Evolutionary conservation across 1,140 invertebrate species (phyloP), one percentile per base, ranked within the genome.

Genomic region (Stegodyphus dumicola): DNA sequence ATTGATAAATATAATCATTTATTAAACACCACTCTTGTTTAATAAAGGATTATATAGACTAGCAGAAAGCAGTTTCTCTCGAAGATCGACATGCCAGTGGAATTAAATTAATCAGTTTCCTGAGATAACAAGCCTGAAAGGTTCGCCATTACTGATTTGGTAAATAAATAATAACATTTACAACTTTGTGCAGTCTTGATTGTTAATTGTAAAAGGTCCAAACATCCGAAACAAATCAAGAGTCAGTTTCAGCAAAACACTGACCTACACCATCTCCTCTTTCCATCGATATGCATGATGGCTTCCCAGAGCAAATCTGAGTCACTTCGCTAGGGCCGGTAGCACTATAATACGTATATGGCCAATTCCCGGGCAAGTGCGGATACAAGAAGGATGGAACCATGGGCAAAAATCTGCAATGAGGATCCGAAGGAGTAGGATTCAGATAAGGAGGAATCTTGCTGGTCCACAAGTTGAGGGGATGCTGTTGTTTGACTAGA

Each of bases 311-410:
- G 33, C 33, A 79, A 1, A 70, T 17, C n/a, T 33, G 7, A 1
- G 66, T 53, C 7, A 11, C 49, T 6, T 66, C 65, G 51, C 77
- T 70, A 7, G 77, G 33, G 3, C 33, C 71, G 33, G 52, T 11
- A 33, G 48, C 54, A n/a, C 69, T 65, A 13, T 81, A 81, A 17
- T 81, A 81, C 2, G 78, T n/a, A n/a, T 81, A 81, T 0, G 67
- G 78, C 78, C 69, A 73, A 17, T 81, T 51, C 7, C 69, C 48
- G 5, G 78, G 18, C 2, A 81, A 13, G 15, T 81, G 67, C 1
- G 78, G 78, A n/a, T 81, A 81, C 18, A 81, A 56, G n/a, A 81
- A 81, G 0, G 78, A 81, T 18, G 78, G 69, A 7, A 81, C 78
- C 78, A 81, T 73, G 18, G 78, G 78, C 7, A 81, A 54, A 48